These are phyloP conservation scores for Pentalonia nigronervosa DNA, from an alignment of 1,140 invertebrate genomes.

Conservation along the genomic window DNA sequence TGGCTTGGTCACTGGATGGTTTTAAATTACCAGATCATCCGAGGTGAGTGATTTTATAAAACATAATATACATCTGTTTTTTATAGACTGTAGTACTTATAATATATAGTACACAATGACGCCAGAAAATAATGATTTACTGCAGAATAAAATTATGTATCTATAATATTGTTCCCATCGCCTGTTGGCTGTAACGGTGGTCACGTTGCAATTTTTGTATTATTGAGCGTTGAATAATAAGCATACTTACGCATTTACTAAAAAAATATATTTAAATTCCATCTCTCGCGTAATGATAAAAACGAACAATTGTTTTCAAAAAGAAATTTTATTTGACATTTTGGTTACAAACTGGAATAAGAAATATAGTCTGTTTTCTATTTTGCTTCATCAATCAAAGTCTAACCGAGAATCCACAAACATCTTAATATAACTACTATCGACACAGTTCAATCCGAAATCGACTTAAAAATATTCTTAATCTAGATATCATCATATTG, in stretches of 20 bases:
- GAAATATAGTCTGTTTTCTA: neutral
- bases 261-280: neutral
- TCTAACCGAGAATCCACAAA: neutral
- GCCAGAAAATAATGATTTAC: neutral
- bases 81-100: neutral
- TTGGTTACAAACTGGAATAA: neutral
- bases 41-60: constrained; percentile 67
- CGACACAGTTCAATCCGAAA: neutral
- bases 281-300: neutral
- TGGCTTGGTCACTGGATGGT: constrained; percentile 83
- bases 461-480: neutral
- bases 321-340: neutral
- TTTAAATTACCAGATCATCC: constrained; percentile 77
- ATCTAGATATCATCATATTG: neutral
- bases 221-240: neutral
- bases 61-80: neutral
- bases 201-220: neutral
- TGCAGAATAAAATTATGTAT: neutral
- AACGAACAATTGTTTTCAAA: neutral
- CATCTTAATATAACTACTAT: neutral
- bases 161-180: neutral
- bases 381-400: neutral
- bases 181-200: neutral
- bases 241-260: neutral
- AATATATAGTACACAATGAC: neutral